A percentile compares a stretch with the other conserved stretches of the same genome.
Evolutionary conservation across 2,113 vertebrate species (phyloP).

Genomic region (Rhinoderma darwinii): DNA sequence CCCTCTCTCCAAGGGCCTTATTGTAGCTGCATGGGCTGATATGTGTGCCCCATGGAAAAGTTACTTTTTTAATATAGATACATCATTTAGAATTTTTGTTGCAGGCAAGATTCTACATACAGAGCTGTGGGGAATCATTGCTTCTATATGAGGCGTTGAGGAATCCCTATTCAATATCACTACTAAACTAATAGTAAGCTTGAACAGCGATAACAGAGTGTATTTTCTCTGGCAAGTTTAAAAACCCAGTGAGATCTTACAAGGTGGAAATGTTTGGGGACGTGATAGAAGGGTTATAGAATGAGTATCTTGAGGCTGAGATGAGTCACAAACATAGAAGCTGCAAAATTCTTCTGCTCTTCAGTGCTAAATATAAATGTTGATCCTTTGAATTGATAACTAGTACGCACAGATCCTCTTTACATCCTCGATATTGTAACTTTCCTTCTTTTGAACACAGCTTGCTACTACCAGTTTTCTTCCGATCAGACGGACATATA

Average conservation of each 20-base stretch:
- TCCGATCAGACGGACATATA: not conserved
- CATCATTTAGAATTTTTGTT: too few species aligned
- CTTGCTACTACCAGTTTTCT: not conserved
- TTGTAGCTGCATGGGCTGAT: too few species aligned
- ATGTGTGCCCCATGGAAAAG: too few species aligned
- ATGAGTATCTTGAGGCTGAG: too few species aligned
- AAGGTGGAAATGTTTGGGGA: not conserved
- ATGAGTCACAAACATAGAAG: too few species aligned
- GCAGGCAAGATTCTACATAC: too few species aligned
- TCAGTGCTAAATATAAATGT: too few species aligned
- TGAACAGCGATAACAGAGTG: not conserved
- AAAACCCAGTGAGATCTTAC: not conserved
- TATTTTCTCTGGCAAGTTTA: not conserved
- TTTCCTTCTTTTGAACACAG: not conserved
- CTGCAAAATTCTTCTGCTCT: not conserved
- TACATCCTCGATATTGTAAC: not conserved
- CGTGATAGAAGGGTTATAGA: not conserved
- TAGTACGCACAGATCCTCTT: not conserved
- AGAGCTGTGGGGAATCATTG: too few species aligned
- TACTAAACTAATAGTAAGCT: not conserved
- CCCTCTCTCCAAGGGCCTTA: too few species aligned
- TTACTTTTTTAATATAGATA: too few species aligned
- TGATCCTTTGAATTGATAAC: not conserved
- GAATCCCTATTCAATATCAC: too few species aligned
- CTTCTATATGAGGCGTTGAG: too few species aligned